Percentiles rank a stretch among this genome's conserved stretches.
These are phyloP conservation scores for Paragorgia papillata DNA, from an alignment of 92 coral and sea anemone species.

Conservation along the genomic window DNA sequence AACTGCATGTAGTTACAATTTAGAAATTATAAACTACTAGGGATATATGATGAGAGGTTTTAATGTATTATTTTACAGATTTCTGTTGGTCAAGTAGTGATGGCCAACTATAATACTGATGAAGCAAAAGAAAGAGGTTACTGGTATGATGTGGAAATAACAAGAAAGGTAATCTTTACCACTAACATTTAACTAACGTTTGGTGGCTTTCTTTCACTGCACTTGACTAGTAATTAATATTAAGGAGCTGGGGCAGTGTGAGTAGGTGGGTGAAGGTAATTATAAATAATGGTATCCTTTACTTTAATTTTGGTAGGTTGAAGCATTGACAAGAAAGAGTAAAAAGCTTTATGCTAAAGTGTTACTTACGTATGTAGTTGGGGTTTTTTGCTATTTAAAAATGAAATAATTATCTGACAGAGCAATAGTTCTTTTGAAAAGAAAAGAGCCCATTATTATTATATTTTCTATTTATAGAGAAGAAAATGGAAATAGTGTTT, in stretches of 20 bases:
- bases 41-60: too few relatives aligned
- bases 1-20: too few relatives aligned
- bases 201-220: neutral
- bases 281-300: too few relatives aligned
- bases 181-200: neutral
- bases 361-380: constrained; percentile 78
- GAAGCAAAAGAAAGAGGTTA: constrained; percentile 96
- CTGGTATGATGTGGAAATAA: constrained; percentile 97
- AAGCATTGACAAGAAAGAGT: constrained; percentile 70
- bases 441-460: too few relatives aligned
- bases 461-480: constrained; percentile 59
- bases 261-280: too few relatives aligned
- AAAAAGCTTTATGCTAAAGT: constrained; percentile 85
- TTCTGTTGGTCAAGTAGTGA: constrained; percentile 82
- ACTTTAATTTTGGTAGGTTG: constrained; percentile 51
- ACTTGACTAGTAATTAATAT: too few relatives aligned
- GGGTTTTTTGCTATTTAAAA: too few relatives aligned
- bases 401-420: too few relatives aligned
- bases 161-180: constrained; percentile 62
- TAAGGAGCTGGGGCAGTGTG: too few relatives aligned
- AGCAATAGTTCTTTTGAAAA: too few relatives aligned
- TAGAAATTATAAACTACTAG: too few relatives aligned
- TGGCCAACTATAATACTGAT: constrained; percentile 98
- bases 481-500: constrained; percentile 64
- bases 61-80: constrained; percentile 46